Conservation (phyloP, 2,888 invertebrate genomes). For the Hemicrepidius hirtus region DNA sequence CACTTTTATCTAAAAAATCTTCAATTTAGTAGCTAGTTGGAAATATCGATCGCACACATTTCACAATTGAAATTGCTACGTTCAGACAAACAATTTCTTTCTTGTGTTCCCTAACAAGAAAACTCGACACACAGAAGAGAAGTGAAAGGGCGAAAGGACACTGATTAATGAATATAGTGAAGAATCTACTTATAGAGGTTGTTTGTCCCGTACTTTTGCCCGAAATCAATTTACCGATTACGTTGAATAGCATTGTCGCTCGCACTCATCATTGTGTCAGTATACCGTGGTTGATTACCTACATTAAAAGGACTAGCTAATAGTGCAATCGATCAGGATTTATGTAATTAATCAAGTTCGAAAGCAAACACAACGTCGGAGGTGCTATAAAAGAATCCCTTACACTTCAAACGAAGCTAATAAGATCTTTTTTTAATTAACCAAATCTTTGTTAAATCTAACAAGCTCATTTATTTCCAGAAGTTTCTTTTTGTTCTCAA, state of each 20-base stretch:
- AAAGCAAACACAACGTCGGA: conserved; percentile 42
- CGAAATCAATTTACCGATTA: conserved; percentile 63
- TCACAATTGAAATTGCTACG: conserved; percentile 14
- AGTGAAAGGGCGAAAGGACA: conserved; percentile 56
- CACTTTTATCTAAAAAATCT: too few species aligned
- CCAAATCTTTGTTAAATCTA: background rate
- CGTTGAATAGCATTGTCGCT: conserved; percentile 53
- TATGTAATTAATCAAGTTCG: conserved; percentile 55
- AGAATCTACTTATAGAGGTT: conserved; percentile 60
- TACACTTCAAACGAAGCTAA: background rate
- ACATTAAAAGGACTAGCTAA: conserved; percentile 49
- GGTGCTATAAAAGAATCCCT: background rate
- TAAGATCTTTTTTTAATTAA: too few species aligned
- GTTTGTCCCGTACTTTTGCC: conserved; percentile 57
- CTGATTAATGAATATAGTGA: conserved; percentile 65
- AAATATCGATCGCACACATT: background rate
- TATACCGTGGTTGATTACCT: conserved; percentile 52
- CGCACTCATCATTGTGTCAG: conserved; percentile 50
- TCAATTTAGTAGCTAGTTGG: background rate
- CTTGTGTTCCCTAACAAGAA: conserved; percentile 19
- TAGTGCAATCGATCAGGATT: conserved; percentile 55
- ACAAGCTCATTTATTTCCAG: background rate
- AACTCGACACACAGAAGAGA: conserved; percentile 33
- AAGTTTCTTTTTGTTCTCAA: background rate
- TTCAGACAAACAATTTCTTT: conserved; percentile 27